Evolutionary conservation across 2,797 vertebrate species (phyloP).

Genomic region (Chloroceryle amazona): DNA sequence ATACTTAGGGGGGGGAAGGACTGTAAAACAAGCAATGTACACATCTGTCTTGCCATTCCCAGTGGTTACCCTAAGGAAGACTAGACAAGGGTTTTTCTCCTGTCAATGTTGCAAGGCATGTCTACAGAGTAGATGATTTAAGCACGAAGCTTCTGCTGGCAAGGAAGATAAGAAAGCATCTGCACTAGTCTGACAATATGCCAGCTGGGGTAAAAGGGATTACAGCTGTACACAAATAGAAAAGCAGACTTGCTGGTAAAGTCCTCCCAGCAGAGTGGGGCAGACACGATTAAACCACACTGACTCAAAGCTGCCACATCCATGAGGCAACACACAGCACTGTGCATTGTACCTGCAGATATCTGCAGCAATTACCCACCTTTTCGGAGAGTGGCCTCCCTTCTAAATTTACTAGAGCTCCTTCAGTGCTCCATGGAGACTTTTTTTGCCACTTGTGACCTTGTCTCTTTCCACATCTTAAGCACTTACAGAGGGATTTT

Average conservation of each 20-base stretch:
- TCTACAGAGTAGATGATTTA: constrained; percentile 10
- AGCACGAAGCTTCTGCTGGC: not conserved
- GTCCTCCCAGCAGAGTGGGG: not conserved
- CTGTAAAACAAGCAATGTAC: not conserved
- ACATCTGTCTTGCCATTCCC: not conserved
- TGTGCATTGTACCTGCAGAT: not conserved
- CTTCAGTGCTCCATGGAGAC: not conserved
- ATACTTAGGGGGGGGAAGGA: not conserved
- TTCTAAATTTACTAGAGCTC: not conserved
- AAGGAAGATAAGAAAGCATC: constrained; percentile 42
- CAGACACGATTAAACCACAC: not conserved
- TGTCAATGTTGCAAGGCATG: not conserved
- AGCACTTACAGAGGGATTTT: not conserved
- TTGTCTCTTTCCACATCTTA: not conserved
- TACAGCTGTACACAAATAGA: not conserved
- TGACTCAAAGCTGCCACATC: not conserved
- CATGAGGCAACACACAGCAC: not conserved
- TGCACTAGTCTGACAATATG: not conserved
- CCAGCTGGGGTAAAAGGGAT: not conserved
- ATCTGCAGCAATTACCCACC: not conserved
- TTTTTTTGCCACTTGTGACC: not conserved
- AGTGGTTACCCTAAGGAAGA: constrained; percentile 3
- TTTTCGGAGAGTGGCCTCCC: not conserved
- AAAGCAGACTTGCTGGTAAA: not conserved
- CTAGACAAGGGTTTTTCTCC: not conserved